Percentiles rank a stretch among this genome's conserved stretches.
phyloP scores from a whole-genome alignment of 2,888 invertebrate genomes.

The Halocaridina rubra region DNA sequence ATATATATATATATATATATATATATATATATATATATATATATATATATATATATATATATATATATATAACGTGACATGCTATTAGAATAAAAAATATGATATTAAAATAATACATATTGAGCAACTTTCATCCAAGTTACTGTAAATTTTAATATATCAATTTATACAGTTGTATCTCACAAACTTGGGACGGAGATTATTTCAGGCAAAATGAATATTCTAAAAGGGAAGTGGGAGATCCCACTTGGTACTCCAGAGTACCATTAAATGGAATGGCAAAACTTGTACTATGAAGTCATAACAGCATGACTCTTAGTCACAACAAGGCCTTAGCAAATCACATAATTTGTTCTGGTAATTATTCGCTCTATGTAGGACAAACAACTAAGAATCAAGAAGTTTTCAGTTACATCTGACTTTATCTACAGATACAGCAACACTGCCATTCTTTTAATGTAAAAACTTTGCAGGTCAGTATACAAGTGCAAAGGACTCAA shows the following conservation, averaged over 20 bases:
- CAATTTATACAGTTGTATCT: no score
- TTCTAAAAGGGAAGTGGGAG: background rate
- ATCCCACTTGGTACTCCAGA: background rate
- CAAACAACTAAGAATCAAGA: background rate
- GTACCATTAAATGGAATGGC: background rate
- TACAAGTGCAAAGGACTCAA: no score
- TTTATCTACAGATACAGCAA: no score
- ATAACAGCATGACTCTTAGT: no score
- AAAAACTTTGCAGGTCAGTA: no score
- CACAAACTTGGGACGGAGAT: no score
- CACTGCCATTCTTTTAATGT: no score
- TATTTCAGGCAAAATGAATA: no score
- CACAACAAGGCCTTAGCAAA: background rate
- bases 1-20: background rate
- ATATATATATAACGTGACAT: background rate
- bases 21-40: slow-evolving; percentile 4
- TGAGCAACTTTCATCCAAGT: no score
- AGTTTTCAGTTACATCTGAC: background rate
- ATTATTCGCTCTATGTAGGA: background rate
- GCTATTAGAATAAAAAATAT: no score
- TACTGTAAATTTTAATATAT: no score
- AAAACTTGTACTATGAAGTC: background rate
- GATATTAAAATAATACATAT: no score
- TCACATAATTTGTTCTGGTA: background rate
- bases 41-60: background rate